Percentiles rank a stretch among this genome's conserved stretches.
phyloP scores from a whole-genome alignment of 2,113 vertebrate species.

The Thunnus maccoyii region DNA sequence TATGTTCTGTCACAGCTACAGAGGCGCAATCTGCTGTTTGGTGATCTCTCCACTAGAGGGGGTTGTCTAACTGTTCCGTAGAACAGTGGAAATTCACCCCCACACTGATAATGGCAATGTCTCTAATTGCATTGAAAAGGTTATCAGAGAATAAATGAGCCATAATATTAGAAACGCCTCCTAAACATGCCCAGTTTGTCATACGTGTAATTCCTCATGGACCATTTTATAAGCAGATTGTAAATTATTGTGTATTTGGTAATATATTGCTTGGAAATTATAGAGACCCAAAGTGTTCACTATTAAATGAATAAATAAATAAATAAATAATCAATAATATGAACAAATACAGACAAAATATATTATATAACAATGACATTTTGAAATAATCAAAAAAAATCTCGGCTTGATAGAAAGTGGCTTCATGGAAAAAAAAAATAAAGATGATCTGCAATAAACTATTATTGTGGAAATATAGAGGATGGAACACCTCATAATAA shows the following conservation, averaged over 20 bases:
- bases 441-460: too few species aligned
- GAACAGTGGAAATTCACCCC: not conserved
- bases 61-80: constrained; percentile 38
- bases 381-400: not conserved
- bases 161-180: too few species aligned
- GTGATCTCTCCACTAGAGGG: constrained; percentile 67
- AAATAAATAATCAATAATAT: not conserved
- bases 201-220: not conserved
- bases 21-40: constrained; percentile 21
- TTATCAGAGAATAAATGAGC: too few species aligned
- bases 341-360: not conserved
- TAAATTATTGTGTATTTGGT: not conserved
- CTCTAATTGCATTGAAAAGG: too few species aligned
- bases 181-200: not conserved
- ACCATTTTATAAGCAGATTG: not conserved
- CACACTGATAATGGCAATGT: too few species aligned
- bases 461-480: too few species aligned
- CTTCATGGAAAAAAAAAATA: too few species aligned
- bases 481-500: too few species aligned
- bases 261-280: not conserved
- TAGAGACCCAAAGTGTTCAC: too few species aligned
- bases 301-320: too few species aligned
- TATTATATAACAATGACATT: not conserved
- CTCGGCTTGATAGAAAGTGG: not conserved
- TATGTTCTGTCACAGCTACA: not conserved